Evolutionary conservation across 2,888 invertebrate species (phyloP), one percentile per base, ranked within the genome.

Genomic region (Pimpla rufipes): DNA sequence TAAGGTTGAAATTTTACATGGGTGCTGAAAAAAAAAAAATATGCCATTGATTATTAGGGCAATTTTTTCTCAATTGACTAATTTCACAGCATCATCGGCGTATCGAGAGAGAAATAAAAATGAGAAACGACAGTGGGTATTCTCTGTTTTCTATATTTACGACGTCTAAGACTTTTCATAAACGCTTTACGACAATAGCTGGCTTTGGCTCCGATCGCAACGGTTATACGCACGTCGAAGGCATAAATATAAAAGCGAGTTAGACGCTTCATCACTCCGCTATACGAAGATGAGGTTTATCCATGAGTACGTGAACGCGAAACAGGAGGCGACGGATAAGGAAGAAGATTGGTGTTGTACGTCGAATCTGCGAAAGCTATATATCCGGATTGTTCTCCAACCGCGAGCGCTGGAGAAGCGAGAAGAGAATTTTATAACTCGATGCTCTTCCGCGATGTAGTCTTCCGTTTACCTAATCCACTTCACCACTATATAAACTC

Each of bases 141-240:
- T 55, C 23, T 55, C 13, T 55, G 18, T 50, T 7, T 18, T 5
- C 29, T 50, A 55, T 23, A 57, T 81, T 81, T 81, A 81, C 52
- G 76, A 73, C 21, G 76, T 81, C 76, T 77, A 66, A 77, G 70
- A 71, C 66, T 77, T 81, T 81, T 81, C 81, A 81, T 76, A 71
- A 81, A 77, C 66, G 57, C 50, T 81, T 81, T 71, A 76, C 50
- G 64, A 66, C 42, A 29, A 21, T 57, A 40, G 40, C 23, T 23
- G 13, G 47, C 64, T 18, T 35, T 35, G 64, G 47, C 42, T 55
- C 42, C n/a, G 59, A 75, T 75, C 16, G 64, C 71, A 66, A 66
- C 23, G 11, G 59, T 47, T 73, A 35, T 68, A 55, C 45, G 11
- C 64, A 40, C 68, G 42, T 64, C 42, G 68, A 75, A 70, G 55